Conservation (phyloP, 2,888 invertebrate genomes). For the Campaea margaritaria region DNA sequence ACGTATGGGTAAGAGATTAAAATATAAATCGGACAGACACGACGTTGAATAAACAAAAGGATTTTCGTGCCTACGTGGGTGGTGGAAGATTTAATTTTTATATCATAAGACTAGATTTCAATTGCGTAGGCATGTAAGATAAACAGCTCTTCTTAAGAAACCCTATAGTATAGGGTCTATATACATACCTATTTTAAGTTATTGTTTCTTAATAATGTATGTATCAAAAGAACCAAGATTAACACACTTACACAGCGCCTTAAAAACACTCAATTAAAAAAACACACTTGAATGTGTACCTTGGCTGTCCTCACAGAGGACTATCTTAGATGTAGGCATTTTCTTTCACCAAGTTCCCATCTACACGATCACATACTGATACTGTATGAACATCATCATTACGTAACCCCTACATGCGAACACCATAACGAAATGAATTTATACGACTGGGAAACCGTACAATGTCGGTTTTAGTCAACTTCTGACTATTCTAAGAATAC, state of each 20-base stretch:
- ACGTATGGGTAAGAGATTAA: slow-evolving; percentile 49
- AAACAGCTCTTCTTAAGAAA: too few species aligned
- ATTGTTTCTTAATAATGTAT: too few species aligned
- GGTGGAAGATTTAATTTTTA: slow-evolving; percentile 14
- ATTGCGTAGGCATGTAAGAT: too few species aligned
- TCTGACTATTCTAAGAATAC: slow-evolving; percentile 41
- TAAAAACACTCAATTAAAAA: neutral
- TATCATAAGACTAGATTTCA: neutral
- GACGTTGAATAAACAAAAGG: slow-evolving; percentile 31
- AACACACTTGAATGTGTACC: neutral
- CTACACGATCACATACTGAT: slow-evolving; percentile 24
- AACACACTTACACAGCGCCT: too few species aligned
- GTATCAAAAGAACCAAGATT: too few species aligned
- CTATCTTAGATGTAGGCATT: slow-evolving; percentile 8
- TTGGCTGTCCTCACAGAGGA: slow-evolving; percentile 29
- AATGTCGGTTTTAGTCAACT: slow-evolving; percentile 36
- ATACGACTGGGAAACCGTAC: slow-evolving; percentile 43
- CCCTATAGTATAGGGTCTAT: too few species aligned
- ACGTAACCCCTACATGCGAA: slow-evolving; percentile 48
- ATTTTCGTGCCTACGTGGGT: slow-evolving; percentile 10
- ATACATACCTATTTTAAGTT: too few species aligned
- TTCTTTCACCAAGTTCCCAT: neutral
- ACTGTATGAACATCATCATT: slow-evolving; percentile 41
- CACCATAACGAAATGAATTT: slow-evolving; percentile 56
- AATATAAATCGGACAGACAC: slow-evolving; percentile 38